Evolutionary conservation across 2,888 invertebrate genomes (phyloP), one percentile per base, ranked within the genome.

Genomic region (Tromatobia lineatoria): DNA sequence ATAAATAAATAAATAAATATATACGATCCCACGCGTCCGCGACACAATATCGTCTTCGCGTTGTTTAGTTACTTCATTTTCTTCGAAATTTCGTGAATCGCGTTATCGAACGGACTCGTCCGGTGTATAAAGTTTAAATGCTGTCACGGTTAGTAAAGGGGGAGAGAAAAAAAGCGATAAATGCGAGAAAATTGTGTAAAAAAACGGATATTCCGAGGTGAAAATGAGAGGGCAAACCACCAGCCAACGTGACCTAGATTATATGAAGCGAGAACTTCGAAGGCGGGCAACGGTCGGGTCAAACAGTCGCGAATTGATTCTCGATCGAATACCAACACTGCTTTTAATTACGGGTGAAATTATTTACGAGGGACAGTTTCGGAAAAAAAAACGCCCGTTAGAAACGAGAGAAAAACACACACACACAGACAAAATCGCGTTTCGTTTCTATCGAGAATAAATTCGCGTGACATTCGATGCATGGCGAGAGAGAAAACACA

Each of bases 191-290:
- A 50, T 7, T 29, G 25, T 52, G 29, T 13, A 23, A 54, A 54
- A 54, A 34, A 42, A 52, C 34, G 52, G 8, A 47, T 20, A 29
- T 23, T 29, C 73, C 76, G 61, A 85, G 82, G 82, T 38, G 64
- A 88, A 83, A 85, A 74, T 45, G 47, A 74, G 47, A 61, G 47
- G 50, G 34, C 61, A 85, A 85, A 80, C 91, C 92, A 90, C 91
- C 91, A 91, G 92, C 92, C 92, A 91, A 89, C 87, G 88, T 91
- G 91, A 92, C 90, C 87, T 92, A 92, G 90, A 90, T 90, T 92
- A 20, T 92, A 91, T 88, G 87, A 85, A 90, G 88, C 86, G 87
- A 90, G 89, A 86, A 89, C 87, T 87, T 90, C 89, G 71, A 57
- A 61, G 54, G 52, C 47, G 76, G 47, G 76, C 80, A 59, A 67